Percentiles rank a stretch among this genome's conserved stretches.
Conservation (phyloP, 2,113 vertebrate genomes). For the Thunnus maccoyii region DNA sequence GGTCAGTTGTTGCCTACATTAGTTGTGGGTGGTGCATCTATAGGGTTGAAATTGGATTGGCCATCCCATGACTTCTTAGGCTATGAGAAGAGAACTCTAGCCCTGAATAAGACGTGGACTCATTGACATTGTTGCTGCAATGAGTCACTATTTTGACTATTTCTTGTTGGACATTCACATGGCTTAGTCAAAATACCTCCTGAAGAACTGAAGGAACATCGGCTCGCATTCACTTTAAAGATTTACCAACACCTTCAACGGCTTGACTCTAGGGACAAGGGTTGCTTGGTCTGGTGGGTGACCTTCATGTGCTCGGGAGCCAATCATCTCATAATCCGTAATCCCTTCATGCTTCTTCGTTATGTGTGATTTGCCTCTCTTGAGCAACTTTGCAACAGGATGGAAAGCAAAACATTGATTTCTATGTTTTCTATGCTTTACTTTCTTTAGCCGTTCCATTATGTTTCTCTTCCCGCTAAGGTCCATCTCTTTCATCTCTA, state of each 20-base stretch:
- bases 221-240: too few species aligned
- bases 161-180: too few species aligned
- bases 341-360: too few species aligned
- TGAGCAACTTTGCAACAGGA: not conserved
- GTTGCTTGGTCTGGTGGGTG: not conserved
- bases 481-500: slow-evolving; percentile 1
- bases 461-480: not conserved
- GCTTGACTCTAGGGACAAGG: not conserved
- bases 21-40: too few species aligned
- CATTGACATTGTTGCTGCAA: not conserved
- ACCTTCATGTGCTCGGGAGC: too few species aligned
- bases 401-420: not conserved
- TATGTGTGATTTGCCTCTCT: too few species aligned
- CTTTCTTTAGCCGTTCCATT: not conserved
- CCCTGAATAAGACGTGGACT: not conserved
- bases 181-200: too few species aligned
- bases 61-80: not conserved
- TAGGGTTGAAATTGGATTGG: not conserved
- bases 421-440: not conserved
- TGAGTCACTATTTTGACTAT: too few species aligned
- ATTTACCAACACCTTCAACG: too few species aligned
- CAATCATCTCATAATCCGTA: too few species aligned
- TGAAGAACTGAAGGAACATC: too few species aligned
- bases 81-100: not conserved
- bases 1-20: too few species aligned